Percentiles rank a stretch among this genome's conserved stretches.
These are phyloP conservation scores for Diuraphis noxia DNA, from an alignment of 1,140 invertebrate species.

Conservation along the genomic window DNA sequence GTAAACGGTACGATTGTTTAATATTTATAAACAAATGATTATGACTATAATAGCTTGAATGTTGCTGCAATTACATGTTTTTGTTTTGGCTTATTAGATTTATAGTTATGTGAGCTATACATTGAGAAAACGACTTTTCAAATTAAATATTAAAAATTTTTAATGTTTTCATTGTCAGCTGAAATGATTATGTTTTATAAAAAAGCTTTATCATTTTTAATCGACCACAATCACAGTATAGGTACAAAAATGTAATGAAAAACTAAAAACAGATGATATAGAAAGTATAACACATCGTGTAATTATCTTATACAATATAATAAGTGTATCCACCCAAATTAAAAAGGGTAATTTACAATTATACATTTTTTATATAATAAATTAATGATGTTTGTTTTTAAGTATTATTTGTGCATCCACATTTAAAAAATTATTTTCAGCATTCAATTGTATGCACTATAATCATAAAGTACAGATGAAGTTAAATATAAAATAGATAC, in stretches of 20 bases:
- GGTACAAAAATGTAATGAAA: neutral
- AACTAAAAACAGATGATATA: neutral
- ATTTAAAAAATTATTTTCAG: no score
- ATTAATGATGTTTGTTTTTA: no score
- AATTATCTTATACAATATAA: no score
- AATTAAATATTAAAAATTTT: neutral
- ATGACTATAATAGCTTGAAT: neutral
- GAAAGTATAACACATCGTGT: no score
- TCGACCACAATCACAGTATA: neutral
- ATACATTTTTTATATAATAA: no score
- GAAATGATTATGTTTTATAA: neutral
- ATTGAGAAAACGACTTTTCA: neutral
- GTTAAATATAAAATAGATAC: no score
- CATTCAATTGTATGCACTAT: no score
- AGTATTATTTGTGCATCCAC: no score
- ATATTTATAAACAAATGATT: no score
- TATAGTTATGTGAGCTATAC: neutral
- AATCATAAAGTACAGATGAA: no score
- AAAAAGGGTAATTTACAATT: no score
- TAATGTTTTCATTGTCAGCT: neutral
- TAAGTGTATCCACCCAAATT: no score
- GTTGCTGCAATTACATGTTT: neutral
- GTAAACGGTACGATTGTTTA: neutral
- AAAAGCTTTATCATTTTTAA: neutral
- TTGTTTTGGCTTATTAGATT: neutral